phyloP scores from a whole-genome alignment of 2,888 invertebrate species.

The Polymixis flavicincta region DNA sequence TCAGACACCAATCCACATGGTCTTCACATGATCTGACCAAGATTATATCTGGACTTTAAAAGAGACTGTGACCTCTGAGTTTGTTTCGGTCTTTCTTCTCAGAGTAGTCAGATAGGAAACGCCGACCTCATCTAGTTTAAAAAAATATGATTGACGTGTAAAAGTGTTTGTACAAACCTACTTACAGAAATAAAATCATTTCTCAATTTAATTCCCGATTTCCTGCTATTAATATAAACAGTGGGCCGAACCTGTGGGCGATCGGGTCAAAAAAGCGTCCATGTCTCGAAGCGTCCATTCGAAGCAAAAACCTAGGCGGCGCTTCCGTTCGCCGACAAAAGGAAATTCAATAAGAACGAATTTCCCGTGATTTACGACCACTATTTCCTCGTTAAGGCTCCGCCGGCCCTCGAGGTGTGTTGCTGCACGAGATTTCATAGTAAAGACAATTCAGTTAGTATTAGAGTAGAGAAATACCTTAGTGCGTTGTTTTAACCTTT shows the following conservation, averaged over 20 bases:
- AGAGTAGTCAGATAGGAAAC: too few species aligned
- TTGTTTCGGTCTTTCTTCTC: too few species aligned
- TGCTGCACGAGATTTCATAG: conserved; percentile 80
- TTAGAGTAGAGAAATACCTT: conserved; percentile 47
- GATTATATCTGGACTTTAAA: too few species aligned
- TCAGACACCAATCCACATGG: too few species aligned
- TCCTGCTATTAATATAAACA: conserved; percentile 25
- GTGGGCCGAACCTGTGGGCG: conserved; percentile 25
- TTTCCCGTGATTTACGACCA: conserved; percentile 90
- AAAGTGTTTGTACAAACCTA: too few species aligned
- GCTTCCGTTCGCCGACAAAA: conserved; percentile 85
- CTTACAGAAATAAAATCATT: too few species aligned
- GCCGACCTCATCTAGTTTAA: too few species aligned
- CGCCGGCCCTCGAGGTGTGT: conserved; percentile 83
- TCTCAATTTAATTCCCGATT: conserved; percentile 21
- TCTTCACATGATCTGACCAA: too few species aligned
- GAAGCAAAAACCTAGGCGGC: conserved; percentile 85
- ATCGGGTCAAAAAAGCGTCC: conserved; percentile 73
- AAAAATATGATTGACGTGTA: too few species aligned
- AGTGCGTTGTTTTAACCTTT: conserved; percentile 49
- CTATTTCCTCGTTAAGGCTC: conserved; percentile 89
- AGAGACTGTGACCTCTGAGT: too few species aligned
- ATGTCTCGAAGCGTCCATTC: conserved; percentile 81
- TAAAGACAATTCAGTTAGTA: conserved; percentile 79
- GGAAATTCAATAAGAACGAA: conserved; percentile 90